Evolutionary conservation across 2,113 vertebrate genomes (phyloP).

Genomic region (Mystacornis crossleyi): DNA sequence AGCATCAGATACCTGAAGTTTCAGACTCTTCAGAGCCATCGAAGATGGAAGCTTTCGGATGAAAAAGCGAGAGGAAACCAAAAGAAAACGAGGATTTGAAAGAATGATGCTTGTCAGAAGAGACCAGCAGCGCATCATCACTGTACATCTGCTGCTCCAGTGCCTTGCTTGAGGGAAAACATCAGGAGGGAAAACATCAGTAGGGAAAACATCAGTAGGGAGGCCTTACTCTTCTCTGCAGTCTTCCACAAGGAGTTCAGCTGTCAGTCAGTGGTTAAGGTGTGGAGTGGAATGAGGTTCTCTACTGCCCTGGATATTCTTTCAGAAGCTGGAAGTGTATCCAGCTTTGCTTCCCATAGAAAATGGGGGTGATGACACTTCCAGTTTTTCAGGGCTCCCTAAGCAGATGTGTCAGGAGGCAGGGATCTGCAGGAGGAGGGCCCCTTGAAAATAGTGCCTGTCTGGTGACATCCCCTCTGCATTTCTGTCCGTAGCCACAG

Average conservation of each 20-base stretch:
- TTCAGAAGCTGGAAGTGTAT: background rate
- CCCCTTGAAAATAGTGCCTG: background rate
- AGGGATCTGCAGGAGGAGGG: background rate
- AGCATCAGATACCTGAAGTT: background rate
- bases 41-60: background rate
- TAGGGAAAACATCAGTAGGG: background rate
- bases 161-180: background rate
- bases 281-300: background rate
- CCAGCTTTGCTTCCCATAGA: background rate
- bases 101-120: background rate
- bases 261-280: background rate
- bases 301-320: background rate
- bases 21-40: background rate
- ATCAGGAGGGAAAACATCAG: background rate
- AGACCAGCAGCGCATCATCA: background rate
- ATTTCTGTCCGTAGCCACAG: background rate
- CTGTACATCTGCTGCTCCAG: background rate
- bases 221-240: background rate
- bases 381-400: background rate
- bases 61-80: background rate
- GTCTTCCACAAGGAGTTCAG: background rate
- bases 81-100: background rate
- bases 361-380: background rate
- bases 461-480: background rate
- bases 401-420: rapidly evolving